Percentiles rank a stretch among this genome's conserved stretches.
These are phyloP conservation scores for Anhinga anhinga DNA, from an alignment of 2,113 vertebrate genomes.

Conservation along the genomic window DNA sequence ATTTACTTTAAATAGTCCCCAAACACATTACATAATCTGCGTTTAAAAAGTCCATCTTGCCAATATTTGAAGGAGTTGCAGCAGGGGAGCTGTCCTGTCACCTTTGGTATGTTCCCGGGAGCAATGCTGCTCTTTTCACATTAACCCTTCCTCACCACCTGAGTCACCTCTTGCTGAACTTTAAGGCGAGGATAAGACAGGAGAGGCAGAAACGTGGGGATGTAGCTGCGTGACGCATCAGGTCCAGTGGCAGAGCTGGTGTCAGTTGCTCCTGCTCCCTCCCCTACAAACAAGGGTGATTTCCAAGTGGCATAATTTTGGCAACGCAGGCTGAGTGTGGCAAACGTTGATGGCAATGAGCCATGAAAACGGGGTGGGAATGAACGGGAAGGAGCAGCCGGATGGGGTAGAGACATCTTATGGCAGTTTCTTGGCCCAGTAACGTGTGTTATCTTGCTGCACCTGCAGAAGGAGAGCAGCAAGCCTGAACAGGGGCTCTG, in stretches of 20 bases:
- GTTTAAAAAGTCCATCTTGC: background rate
- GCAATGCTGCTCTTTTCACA: background rate
- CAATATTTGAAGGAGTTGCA: background rate
- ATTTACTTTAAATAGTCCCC: conserved; percentile 53
- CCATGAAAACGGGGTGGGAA: background rate
- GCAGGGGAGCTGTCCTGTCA: background rate
- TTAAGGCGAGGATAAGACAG: background rate
- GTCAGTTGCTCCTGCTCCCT: background rate
- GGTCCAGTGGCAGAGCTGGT: rapidly evolving
- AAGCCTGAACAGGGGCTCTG: background rate
- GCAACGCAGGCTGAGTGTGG: background rate
- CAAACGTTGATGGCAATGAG: rapidly evolving
- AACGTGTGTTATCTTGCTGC: rapidly evolving
- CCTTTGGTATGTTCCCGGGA: background rate
- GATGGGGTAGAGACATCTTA: background rate
- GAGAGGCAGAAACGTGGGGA: background rate
- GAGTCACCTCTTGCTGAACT: background rate
- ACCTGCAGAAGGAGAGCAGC: background rate
- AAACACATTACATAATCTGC: conserved; percentile 39
- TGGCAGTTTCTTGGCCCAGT: background rate
- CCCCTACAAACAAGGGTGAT: background rate
- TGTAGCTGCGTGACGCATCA: background rate
- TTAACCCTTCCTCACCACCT: background rate
- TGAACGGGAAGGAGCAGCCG: background rate
- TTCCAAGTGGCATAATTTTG: background rate